Evolutionary conservation across 2,888 invertebrate genomes (phyloP).

Genomic region (Oscheius sp.): DNA sequence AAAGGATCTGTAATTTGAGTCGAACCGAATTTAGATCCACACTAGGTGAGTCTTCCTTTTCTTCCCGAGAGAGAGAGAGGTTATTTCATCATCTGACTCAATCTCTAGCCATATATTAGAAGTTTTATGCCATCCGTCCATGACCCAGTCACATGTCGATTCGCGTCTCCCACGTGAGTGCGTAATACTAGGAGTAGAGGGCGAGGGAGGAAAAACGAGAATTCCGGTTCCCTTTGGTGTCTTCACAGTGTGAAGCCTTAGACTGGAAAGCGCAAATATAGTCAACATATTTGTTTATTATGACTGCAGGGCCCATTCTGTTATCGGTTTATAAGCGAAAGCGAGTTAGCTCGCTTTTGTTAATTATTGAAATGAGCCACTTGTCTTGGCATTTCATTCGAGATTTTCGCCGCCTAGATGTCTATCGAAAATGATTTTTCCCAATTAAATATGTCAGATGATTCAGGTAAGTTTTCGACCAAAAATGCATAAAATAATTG

Average conservation of each 20-base stretch:
- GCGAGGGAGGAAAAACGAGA: neutral
- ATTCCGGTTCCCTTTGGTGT: neutral
- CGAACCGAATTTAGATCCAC: conserved; percentile 15
- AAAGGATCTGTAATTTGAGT: neutral
- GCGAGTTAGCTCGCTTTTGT: neutral
- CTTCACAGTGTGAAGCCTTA: neutral
- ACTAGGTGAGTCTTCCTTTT: neutral
- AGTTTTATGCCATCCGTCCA: neutral
- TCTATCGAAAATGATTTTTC: no score
- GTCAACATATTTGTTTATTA: conserved; percentile 16
- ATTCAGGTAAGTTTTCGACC: no score
- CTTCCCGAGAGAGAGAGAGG: no score
- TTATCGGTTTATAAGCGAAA: neutral
- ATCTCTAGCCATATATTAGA: neutral
- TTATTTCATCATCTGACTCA: neutral
- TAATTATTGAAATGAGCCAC: no score
- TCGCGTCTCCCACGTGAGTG: conserved; percentile 5
- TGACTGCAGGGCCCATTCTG: neutral
- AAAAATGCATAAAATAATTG: no score
- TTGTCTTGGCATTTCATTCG: neutral
- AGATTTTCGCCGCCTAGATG: neutral
- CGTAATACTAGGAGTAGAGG: neutral
- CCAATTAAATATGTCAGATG: no score
- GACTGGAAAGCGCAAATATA: conserved; percentile 6
- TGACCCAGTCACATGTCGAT: neutral